phyloP scores from a whole-genome alignment of 2,888 invertebrate genomes.

The Luperina testacea region DNA sequence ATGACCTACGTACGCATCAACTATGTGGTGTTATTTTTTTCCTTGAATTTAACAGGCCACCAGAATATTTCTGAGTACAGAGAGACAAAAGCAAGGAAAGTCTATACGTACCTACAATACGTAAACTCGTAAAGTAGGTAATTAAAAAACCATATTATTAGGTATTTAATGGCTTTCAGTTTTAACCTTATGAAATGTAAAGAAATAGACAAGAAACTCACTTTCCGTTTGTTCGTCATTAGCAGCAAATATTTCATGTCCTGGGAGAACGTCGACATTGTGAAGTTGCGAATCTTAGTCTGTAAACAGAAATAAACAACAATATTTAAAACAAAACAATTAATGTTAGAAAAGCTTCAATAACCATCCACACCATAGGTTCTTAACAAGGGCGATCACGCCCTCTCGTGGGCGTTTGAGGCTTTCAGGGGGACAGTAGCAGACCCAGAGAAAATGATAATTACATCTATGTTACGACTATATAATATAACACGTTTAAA shows the following conservation, averaged over 20 bases:
- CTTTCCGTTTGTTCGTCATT: slow-evolving; percentile 76
- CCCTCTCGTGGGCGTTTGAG: no score
- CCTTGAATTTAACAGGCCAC: neutral
- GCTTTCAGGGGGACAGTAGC: no score
- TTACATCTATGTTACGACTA: no score
- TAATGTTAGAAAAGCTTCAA: neutral
- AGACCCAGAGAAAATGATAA: no score
- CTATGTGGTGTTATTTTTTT: neutral
- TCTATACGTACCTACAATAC: neutral
- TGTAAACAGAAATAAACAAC: slow-evolving; percentile 68
- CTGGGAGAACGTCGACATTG: slow-evolving; percentile 77
- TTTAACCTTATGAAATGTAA: neutral
- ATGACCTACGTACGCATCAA: neutral
- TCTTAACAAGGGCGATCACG: no score
- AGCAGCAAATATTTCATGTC: slow-evolving; percentile 81
- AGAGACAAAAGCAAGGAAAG: neutral
- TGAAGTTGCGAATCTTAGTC: slow-evolving; percentile 76
- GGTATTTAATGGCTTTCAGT: no score
- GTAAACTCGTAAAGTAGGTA: no score
- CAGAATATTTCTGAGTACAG: neutral
- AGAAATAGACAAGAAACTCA: slow-evolving; percentile 53
- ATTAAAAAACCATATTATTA: neutral
- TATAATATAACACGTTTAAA: no score
- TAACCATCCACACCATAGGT: neutral
- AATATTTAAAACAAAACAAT: neutral